These are phyloP conservation scores for Rhogogaster chlorosoma DNA, from an alignment of 2,888 invertebrate genomes.

Conservation along the genomic window DNA sequence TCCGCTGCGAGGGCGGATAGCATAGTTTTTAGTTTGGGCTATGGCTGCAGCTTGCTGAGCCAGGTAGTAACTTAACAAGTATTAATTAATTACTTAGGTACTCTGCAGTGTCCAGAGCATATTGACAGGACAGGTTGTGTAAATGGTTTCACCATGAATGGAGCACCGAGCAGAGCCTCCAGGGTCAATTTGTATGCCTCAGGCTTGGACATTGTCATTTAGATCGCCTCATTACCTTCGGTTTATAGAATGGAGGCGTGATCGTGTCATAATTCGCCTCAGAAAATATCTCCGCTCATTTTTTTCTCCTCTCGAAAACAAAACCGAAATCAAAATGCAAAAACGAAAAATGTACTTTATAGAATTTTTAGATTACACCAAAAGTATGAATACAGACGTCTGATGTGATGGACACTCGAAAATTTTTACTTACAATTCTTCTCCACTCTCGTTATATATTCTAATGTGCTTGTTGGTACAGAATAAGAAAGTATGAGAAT, in stretches of 20 bases:
- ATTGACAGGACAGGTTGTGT: background rate
- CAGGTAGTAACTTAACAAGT: conserved; percentile 28
- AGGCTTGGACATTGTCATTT: background rate
- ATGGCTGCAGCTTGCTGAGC: background rate
- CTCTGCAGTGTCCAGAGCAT: background rate
- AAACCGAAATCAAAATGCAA: conserved; percentile 18
- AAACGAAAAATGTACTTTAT: background rate
- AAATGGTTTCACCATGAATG: background rate
- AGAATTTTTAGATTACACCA: background rate
- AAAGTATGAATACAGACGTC: background rate
- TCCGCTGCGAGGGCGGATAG: conserved; percentile 63
- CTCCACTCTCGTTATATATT: too few relatives aligned
- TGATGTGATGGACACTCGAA: background rate
- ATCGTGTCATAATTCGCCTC: background rate
- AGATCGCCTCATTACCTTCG: background rate
- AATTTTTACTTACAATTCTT: conserved; percentile 34
- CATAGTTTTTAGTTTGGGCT: conserved; percentile 57
- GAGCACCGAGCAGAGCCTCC: background rate
- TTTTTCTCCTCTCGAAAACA: background rate
- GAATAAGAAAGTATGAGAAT: conserved; percentile 62
- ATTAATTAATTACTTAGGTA: background rate
- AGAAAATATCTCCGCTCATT: background rate
- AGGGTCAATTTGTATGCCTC: background rate
- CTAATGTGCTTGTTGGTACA: conserved; percentile 57
- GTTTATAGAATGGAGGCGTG: background rate